Percentiles rank a stretch among this genome's conserved stretches.
Conservation (phyloP, 1,140 invertebrate genomes). For the Drosophila cardini region DNA sequence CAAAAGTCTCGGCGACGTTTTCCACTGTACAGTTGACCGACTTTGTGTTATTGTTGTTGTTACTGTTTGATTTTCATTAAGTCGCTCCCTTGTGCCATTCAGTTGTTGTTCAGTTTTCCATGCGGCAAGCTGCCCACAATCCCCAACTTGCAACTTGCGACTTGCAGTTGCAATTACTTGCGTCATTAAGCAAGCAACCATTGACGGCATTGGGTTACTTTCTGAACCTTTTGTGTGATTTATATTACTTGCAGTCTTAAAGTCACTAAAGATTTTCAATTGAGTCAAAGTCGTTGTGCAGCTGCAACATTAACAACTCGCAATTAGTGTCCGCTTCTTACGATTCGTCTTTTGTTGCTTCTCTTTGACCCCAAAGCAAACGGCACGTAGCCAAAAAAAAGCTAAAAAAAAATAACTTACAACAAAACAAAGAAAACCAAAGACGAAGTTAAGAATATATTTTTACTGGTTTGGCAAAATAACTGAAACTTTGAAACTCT, state of each 20-base stretch:
- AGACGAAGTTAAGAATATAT: constrained; percentile 29
- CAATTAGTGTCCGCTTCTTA: constrained; percentile 57
- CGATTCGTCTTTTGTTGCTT: constrained; percentile 41
- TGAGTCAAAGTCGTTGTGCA: constrained; percentile 55
- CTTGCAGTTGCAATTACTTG: constrained; percentile 74
- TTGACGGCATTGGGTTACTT: constrained; percentile 59
- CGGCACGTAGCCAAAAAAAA: constrained; percentile 44
- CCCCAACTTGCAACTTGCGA: constrained; percentile 25
- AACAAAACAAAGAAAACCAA: background rate
- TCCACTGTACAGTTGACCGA: constrained; percentile 76
- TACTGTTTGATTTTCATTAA: constrained; percentile 80
- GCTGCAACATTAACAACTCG: constrained; percentile 70
- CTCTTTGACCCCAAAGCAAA: constrained; percentile 50
- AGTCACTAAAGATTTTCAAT: constrained; percentile 76
- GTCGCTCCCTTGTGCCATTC: constrained; percentile 55
- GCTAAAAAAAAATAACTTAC: no score
- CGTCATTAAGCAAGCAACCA: constrained; percentile 74
- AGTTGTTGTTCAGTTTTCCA: constrained; percentile 23
- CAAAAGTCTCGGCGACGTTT: constrained; percentile 52
- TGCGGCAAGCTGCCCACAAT: constrained; percentile 25
- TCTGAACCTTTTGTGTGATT: constrained; percentile 78
- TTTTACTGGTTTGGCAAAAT: constrained; percentile 18
- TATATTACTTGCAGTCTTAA: constrained; percentile 73
- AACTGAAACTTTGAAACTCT: constrained; percentile 15
- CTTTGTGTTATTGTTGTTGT: constrained; percentile 71